Percentiles rank a stretch among this genome's conserved stretches.
These are phyloP conservation scores for Metellina segmentata DNA, from an alignment of 2,888 invertebrate genomes.

Conservation along the genomic window DNA sequence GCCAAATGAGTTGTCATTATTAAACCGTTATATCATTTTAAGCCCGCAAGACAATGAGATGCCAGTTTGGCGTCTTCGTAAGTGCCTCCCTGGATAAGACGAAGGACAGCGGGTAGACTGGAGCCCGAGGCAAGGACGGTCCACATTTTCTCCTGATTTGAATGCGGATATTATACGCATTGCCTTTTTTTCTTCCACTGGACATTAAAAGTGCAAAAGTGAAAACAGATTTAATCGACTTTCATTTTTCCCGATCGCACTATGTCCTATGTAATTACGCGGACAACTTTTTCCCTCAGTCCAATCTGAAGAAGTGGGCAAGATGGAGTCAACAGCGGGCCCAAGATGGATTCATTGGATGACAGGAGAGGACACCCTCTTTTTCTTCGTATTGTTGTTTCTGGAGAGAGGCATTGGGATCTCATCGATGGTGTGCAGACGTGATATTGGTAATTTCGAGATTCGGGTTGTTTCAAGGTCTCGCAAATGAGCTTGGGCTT, in stretches of 20 bases:
- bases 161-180: constrained; percentile 22
- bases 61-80: constrained; percentile 36
- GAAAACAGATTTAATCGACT: neutral
- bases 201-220: constrained; percentile 3
- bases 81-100: neutral
- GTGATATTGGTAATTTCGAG: neutral
- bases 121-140: constrained; percentile 59
- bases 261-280: neutral
- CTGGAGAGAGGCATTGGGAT: neutral
- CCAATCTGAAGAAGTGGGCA: neutral
- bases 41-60: constrained; percentile 1
- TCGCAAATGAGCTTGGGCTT: neutral
- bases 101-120: constrained; percentile 56
- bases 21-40: constrained; percentile 6
- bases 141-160: constrained; percentile 23
- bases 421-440: too few relatives aligned
- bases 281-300: too few relatives aligned
- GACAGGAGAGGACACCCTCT: neutral
- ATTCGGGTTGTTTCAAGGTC: neutral
- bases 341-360: neutral
- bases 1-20: neutral
- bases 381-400: neutral
- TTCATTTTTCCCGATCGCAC: neutral
- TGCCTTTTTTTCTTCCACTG: neutral
- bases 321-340: neutral